Percentiles rank a stretch among this genome's conserved stretches.
Evolutionary conservation across 2,888 invertebrate species (phyloP).

Genomic region (Sylvicola fuscatus): DNA sequence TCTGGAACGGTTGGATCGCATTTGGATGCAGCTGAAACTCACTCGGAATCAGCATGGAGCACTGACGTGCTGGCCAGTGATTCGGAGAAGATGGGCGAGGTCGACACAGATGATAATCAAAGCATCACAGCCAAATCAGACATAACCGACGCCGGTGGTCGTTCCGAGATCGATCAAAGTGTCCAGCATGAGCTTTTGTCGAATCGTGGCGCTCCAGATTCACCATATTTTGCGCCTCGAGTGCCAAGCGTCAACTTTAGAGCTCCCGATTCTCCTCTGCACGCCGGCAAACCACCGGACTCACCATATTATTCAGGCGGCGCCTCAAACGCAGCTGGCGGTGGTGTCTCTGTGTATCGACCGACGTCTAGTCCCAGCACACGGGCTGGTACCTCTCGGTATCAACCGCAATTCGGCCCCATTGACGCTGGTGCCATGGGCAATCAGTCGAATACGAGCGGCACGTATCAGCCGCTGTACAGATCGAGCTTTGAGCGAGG

Average conservation of each 20-base stretch:
- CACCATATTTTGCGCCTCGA: conserved; percentile 12
- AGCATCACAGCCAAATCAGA: conserved; percentile 56
- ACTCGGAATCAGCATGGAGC: conserved; percentile 93
- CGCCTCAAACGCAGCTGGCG: conserved; percentile 1
- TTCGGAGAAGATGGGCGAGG: conserved; percentile 77
- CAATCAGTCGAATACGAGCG: neutral
- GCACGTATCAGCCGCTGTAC: neutral
- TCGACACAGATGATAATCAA: conserved; percentile 40
- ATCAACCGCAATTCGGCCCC: no score
- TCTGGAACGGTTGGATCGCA: conserved; percentile 13
- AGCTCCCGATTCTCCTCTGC: conserved; percentile 8
- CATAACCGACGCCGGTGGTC: conserved; percentile 32
- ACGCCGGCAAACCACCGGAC: conserved; percentile 9
- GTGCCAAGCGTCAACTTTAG: conserved; percentile 7
- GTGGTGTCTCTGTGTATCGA: no score
- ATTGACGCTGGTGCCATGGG: neutral
- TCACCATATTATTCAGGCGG: conserved; percentile 8
- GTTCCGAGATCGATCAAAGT: conserved; percentile 14
- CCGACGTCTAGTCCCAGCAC: neutral
- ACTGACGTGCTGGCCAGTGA: conserved; percentile 90
- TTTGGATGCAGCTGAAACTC: conserved; percentile 73
- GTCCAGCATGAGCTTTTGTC: neutral
- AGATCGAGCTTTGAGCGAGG: neutral
- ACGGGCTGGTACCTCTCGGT: neutral
- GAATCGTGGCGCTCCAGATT: conserved; percentile 12